Base-by-base conservation (phyloP, 2,113 vertebrate genomes). In the Alethe diademata region DNA sequence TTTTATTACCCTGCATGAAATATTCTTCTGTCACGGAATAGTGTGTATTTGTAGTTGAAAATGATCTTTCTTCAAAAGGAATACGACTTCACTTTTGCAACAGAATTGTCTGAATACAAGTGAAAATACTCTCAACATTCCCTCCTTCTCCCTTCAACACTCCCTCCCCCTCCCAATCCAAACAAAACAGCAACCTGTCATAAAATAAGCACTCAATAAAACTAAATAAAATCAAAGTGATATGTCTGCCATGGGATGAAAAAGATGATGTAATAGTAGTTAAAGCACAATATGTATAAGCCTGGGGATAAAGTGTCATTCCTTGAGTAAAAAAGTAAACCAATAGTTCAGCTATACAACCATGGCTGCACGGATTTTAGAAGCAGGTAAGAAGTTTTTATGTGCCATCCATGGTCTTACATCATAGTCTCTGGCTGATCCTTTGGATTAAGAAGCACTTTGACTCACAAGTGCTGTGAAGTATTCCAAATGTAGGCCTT, bases 281-380 rank as follows among this genome's bases (percentile, higher is more conserved):
- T 86, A 88, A 76, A 78, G 25, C 11, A 75, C 50, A 92, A 51
- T 92, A 70, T 29, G 6, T 56, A 95, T 93, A 79, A 60, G 74
- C 71, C 61, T 70, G 42, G 29, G 70, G 75, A 71, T 89, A 94
- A 7, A 65, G 23, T 53, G n/a, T 57, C 33, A 73, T 24, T 76
- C 29, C 58, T 80, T 70, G 76, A 89, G 79, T 78, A 64, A 92
- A 94, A 92, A 94, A 92, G 19, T n/a, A 86, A 88, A 88, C 48
- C 24, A 48, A 45, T 66, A 74, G 33, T 80, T 75, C 58, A 86
- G 40, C 40, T 83, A 50, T 40, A 42, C 65, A 82, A 62, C 28
- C 71, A 65, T 45, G 86, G n/a, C 78, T 69, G 17, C 42, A 85
- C 88, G 56, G 40, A 28, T 81, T 92, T 86, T 69, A 81, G 74